These are phyloP conservation scores for Portevinia maculata DNA, from an alignment of 2,888 invertebrate species.

Conservation along the genomic window DNA sequence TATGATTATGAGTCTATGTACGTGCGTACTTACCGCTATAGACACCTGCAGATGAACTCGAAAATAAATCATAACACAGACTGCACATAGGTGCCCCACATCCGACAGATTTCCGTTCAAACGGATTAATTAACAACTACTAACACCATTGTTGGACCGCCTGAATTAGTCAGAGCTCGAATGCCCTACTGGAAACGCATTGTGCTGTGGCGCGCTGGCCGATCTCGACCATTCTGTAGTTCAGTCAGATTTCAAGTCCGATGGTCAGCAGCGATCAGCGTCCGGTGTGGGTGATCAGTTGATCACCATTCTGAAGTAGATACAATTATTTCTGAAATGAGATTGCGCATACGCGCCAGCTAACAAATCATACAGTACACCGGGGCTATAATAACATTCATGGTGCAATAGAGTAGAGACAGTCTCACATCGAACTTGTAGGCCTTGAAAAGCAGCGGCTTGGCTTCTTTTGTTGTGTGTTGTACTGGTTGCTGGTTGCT, in stretches of 20 bases:
- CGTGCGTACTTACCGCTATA: too few species aligned
- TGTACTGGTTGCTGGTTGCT: slow-evolving; percentile 42
- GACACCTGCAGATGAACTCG: slow-evolving; percentile 23
- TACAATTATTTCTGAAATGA: slow-evolving; percentile 42
- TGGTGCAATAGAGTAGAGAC: slow-evolving; percentile 25
- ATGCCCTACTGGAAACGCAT: slow-evolving; percentile 32
- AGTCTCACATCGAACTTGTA: slow-evolving; percentile 57
- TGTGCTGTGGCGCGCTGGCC: neutral
- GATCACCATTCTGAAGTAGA: slow-evolving; percentile 32
- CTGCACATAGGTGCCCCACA: slow-evolving; percentile 3
- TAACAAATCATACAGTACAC: slow-evolving; percentile 51
- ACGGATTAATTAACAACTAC: slow-evolving; percentile 29
- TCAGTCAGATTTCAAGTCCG: slow-evolving; percentile 48
- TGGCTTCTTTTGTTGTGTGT: slow-evolving; percentile 70
- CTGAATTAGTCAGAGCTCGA: slow-evolving; percentile 42
- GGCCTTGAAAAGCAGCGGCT: slow-evolving; percentile 65
- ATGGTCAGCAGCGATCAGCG: slow-evolving; percentile 26
- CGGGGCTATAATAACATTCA: slow-evolving; percentile 38
- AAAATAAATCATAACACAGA: slow-evolving; percentile 22
- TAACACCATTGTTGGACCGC: slow-evolving; percentile 23
- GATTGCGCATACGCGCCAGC: slow-evolving; percentile 55
- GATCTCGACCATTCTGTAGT: slow-evolving; percentile 18
- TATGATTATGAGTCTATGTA: too few species aligned
- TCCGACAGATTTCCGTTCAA: slow-evolving; percentile 8
- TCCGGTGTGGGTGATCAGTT: slow-evolving; percentile 63